These are phyloP conservation scores for Ischnus inquisitorius DNA, from an alignment of 2,888 invertebrate species.

Conservation along the genomic window DNA sequence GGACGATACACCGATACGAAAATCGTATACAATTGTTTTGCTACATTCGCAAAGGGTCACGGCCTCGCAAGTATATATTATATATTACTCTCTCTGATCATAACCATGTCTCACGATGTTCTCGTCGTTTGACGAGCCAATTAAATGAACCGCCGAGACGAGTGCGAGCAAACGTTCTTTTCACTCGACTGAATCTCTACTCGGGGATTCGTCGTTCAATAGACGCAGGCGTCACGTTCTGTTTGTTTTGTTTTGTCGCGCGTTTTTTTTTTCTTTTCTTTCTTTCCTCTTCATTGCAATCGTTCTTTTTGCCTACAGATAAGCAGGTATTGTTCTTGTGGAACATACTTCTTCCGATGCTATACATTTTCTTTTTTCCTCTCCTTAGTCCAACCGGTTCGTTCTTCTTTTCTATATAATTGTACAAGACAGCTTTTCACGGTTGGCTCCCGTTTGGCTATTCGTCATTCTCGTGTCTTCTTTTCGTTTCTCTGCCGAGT, in stretches of 20 bases:
- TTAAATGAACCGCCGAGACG: constrained; percentile 49
- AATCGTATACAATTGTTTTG: constrained; percentile 8
- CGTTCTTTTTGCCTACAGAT: constrained; percentile 21
- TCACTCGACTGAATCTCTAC: constrained; percentile 52
- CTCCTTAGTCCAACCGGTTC: constrained; percentile 47
- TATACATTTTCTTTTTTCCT: constrained; percentile 73
- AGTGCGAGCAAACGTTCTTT: constrained; percentile 42
- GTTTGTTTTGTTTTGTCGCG: background rate
- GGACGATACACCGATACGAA: background rate
- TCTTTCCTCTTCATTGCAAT: constrained; percentile 20
- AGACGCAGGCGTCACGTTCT: constrained; percentile 1
- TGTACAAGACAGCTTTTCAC: constrained; percentile 44
- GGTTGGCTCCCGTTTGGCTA: constrained; percentile 56
- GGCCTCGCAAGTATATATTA: constrained; percentile 20
- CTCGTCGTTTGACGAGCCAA: constrained; percentile 53
- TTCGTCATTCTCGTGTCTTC: constrained; percentile 59
- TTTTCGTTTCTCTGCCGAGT: constrained; percentile 41
- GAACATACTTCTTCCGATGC: constrained; percentile 76
- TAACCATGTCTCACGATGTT: constrained; percentile 33
- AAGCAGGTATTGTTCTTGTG: constrained; percentile 74
- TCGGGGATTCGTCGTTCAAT: constrained; percentile 36
- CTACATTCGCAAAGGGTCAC: constrained; percentile 4
- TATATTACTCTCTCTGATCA: constrained; percentile 37
- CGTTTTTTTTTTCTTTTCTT: background rate
- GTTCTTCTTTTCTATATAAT: constrained; percentile 52